phyloP scores from a whole-genome alignment of 2,113 vertebrate genomes.

The Mionectes macconnelli region DNA sequence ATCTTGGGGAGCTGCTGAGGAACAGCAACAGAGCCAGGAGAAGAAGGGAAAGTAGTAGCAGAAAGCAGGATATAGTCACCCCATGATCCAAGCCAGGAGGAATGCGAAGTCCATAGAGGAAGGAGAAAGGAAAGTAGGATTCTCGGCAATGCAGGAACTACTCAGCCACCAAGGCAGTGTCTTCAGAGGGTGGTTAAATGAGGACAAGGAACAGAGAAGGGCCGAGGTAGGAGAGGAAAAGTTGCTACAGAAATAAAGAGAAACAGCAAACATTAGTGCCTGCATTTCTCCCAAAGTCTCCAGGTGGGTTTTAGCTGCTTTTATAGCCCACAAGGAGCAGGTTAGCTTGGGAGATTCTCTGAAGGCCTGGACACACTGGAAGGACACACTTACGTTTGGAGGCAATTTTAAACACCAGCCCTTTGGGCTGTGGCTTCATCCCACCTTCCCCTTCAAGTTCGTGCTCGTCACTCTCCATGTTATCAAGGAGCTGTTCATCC shows the following conservation, averaged over 20 bases:
- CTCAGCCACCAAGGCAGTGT: not conserved
- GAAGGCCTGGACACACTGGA: too few species aligned
- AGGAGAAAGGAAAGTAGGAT: not conserved
- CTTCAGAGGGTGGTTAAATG: not conserved
- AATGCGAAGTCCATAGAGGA: not conserved
- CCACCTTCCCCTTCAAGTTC: conserved; percentile 52
- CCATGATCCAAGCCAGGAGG: not conserved
- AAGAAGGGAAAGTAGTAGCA: not conserved
- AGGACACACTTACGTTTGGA: conserved; percentile 83
- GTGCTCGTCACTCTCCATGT: conserved; percentile 78
- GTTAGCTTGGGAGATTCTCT: not conserved
- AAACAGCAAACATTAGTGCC: not conserved
- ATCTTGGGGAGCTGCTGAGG: not conserved
- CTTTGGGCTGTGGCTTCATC: conserved; percentile 47
- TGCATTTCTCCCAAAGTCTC: not conserved
- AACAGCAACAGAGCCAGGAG: not conserved
- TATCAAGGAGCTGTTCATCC: conserved; percentile 77
- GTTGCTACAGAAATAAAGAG: not conserved
- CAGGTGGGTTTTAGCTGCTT: not conserved
- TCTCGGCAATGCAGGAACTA: not conserved
- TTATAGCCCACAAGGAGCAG: not conserved
- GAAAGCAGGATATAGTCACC: not conserved
- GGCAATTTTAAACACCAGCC: conserved; percentile 86
- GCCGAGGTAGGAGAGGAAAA: not conserved
- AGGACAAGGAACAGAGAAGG: not conserved